phyloP scores from a whole-genome alignment of 2,888 invertebrate species.

The Cabera pusaria region DNA sequence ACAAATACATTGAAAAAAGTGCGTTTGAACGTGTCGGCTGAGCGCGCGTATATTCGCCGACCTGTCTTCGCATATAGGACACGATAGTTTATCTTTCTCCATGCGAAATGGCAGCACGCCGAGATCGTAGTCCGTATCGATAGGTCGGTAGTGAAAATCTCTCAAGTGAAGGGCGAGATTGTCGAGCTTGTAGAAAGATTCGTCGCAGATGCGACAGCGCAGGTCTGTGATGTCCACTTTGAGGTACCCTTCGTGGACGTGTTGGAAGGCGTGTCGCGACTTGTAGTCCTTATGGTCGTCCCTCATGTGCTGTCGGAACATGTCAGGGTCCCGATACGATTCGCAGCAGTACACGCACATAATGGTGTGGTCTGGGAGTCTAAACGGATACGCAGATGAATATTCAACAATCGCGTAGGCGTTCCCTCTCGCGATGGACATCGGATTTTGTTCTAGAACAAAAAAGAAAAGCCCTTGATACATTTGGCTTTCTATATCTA shows the following conservation, averaged over 20 bases:
- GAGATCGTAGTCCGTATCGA: constrained; percentile 45
- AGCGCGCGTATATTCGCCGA: constrained; percentile 48
- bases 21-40: constrained; percentile 55
- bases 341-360: constrained; percentile 64
- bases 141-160: constrained; percentile 38
- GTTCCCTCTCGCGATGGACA: constrained; percentile 60
- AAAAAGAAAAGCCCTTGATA: constrained; percentile 48
- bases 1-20: constrained; percentile 57
- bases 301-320: constrained; percentile 45
- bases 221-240: constrained; percentile 59
- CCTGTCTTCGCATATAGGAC: constrained; percentile 50
- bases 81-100: constrained; percentile 37
- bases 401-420: constrained; percentile 60
- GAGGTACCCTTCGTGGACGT: constrained; percentile 35
- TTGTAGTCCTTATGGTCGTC: constrained; percentile 36
- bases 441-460: constrained; percentile 67
- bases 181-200: constrained; percentile 39
- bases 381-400: constrained; percentile 64
- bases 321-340: constrained; percentile 43
- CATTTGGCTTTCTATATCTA: constrained; percentile 2
- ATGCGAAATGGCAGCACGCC: constrained; percentile 58
- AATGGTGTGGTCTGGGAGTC: constrained; percentile 55
- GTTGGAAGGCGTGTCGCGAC: constrained; percentile 37
- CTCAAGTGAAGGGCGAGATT: constrained; percentile 47
- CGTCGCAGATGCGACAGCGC: constrained; percentile 49